Evolutionary conservation across 2,113 vertebrate species (phyloP).

Genomic region (Platichthys stellatus): DNA sequence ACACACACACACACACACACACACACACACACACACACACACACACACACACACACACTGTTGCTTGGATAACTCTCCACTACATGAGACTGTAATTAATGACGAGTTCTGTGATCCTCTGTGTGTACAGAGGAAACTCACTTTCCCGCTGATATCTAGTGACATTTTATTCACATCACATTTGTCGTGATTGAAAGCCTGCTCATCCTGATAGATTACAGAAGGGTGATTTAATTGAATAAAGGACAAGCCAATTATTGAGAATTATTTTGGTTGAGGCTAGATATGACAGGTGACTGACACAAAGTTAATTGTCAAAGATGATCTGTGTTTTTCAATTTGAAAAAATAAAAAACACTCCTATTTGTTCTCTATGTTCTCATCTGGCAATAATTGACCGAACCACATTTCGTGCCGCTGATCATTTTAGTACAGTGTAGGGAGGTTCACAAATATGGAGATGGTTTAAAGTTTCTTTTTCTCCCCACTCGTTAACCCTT

Average conservation of each 20-base stretch:
- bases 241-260: slow-evolving; percentile 48
- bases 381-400: background rate
- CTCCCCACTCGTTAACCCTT: slow-evolving; percentile 9
- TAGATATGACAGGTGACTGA: slow-evolving; percentile 11
- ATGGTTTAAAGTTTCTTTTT: slow-evolving; percentile 7
- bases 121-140: slow-evolving; percentile 1
- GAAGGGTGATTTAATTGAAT: slow-evolving; percentile 43
- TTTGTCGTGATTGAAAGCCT: slow-evolving; percentile 42
- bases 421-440: background rate
- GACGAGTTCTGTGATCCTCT: slow-evolving; percentile 36
- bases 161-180: slow-evolving; percentile 53
- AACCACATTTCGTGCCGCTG: background rate
- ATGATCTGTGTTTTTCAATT: background rate
- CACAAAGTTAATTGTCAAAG: slow-evolving; percentile 8
- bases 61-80: slow-evolving; percentile 45
- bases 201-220: slow-evolving; percentile 37
- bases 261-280: background rate
- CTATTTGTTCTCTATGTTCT: background rate
- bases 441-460: background rate
- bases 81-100: slow-evolving; percentile 57
- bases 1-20: slow-evolving; percentile 8
- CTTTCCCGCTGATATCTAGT: slow-evolving; percentile 37
- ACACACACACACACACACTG: slow-evolving; percentile 13
- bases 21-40: background rate
- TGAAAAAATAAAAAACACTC: background rate